phyloP scores from a whole-genome alignment of 2,797 vertebrate genomes.

The Cossypha caffra region DNA sequence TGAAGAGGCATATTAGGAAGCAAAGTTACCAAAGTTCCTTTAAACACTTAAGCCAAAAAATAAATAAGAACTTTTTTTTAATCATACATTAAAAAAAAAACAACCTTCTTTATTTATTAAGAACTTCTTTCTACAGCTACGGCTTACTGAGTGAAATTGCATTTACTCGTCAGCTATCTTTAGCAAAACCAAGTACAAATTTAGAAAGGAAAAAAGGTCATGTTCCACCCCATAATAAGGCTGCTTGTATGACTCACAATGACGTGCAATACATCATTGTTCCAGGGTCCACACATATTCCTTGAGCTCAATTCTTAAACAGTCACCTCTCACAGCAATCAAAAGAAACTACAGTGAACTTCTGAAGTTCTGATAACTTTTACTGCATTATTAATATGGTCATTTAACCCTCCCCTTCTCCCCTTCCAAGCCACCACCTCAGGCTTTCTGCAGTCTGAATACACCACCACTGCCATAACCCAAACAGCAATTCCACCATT shows the following conservation, averaged over 20 bases:
- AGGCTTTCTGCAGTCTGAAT: background rate
- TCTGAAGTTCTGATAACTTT: background rate
- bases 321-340: background rate
- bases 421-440: background rate
- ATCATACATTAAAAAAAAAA: background rate
- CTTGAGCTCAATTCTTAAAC: background rate
- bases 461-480: background rate
- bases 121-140: background rate
- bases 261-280: rapidly evolving
- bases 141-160: background rate
- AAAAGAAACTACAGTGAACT: background rate
- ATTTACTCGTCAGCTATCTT: background rate
- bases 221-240: background rate
- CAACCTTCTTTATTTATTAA: background rate
- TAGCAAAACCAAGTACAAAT: background rate
- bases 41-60: background rate
- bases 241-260: background rate
- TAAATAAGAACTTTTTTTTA: background rate
- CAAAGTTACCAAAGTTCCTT: background rate
- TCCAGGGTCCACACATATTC: background rate
- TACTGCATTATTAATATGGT: background rate
- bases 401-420: background rate
- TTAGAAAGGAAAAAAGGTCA: background rate
- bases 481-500: background rate
- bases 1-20: background rate